These are phyloP conservation scores for Drosophila stalkeri DNA, from an alignment of 2,888 invertebrate species.

Conservation along the genomic window DNA sequence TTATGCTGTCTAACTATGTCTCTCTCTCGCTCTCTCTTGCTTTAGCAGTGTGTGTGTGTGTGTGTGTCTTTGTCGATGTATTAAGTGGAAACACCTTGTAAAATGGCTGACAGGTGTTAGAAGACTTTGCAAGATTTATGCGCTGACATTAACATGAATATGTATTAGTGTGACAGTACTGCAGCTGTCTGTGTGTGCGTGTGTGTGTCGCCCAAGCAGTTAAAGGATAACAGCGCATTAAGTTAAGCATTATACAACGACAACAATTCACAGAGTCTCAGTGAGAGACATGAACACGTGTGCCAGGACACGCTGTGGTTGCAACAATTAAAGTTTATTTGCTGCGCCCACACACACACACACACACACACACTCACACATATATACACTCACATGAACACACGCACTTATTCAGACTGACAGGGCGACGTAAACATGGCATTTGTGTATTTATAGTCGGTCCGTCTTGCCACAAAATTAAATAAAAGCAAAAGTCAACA, in stretches of 20 bases:
- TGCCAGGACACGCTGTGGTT: conserved; percentile 73
- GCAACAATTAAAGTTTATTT: conserved; percentile 82
- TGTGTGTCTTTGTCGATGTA: conserved; percentile 62
- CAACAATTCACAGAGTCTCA: conserved; percentile 49
- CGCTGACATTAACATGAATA: conserved; percentile 81
- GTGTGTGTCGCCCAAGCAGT: conserved; percentile 70
- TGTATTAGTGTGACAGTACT: conserved; percentile 70
- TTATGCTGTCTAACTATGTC: conserved; percentile 15
- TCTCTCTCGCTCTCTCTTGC: background rate
- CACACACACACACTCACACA: conserved; percentile 14
- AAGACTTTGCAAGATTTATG: conserved; percentile 81
- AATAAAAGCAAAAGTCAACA: conserved; percentile 80
- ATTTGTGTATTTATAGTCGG: conserved; percentile 74
- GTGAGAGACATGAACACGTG: conserved; percentile 56
- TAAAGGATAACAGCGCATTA: conserved; percentile 81
- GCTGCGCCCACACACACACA: conserved; percentile 63
- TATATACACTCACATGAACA: conserved; percentile 1
- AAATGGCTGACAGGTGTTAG: conserved; percentile 80
- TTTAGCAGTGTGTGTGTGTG: background rate
- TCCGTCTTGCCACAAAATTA: conserved; percentile 76
- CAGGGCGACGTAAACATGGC: conserved; percentile 48
- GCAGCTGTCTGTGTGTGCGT: conserved; percentile 35
- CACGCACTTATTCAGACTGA: conserved; percentile 37
- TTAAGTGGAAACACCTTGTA: conserved; percentile 80
- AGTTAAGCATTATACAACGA: conserved; percentile 75